Percentiles rank a stretch among this genome's conserved stretches.
Evolutionary conservation across 2,797 vertebrate genomes (phyloP).

Genomic region (Cottoperca gobio): DNA sequence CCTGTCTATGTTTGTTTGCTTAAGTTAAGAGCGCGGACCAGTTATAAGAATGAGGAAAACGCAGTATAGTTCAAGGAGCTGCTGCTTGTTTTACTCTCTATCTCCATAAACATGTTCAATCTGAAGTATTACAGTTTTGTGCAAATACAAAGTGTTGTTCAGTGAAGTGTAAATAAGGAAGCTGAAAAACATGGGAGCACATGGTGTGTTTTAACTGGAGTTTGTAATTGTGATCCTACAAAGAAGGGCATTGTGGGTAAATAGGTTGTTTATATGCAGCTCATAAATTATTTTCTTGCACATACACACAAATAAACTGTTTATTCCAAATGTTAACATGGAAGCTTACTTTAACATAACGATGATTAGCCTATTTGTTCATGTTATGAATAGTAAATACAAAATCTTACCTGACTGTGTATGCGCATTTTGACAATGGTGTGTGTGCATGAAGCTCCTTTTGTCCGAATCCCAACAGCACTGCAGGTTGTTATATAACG

Average conservation of each 20-base stretch:
- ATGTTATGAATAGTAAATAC: constrained; percentile 14
- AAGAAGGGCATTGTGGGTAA: constrained; percentile 1
- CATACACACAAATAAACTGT: constrained; percentile 43
- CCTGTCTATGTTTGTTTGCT: constrained; percentile 10
- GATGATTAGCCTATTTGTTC: constrained; percentile 1
- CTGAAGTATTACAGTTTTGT: background rate
- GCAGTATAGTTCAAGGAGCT: background rate
- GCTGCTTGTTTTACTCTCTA: constrained; percentile 9
- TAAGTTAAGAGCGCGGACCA: background rate
- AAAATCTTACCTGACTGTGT: constrained; percentile 24
- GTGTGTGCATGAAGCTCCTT: background rate
- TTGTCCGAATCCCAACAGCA: constrained; percentile 13
- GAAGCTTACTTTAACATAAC: background rate
- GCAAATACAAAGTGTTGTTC: constrained; percentile 1
- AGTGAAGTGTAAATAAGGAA: constrained; percentile 14
- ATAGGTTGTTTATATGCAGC: constrained; percentile 10
- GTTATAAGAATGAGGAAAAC: background rate
- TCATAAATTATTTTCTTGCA: constrained; percentile 36
- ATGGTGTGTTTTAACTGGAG: background rate
- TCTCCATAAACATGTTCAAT: constrained; percentile 10
- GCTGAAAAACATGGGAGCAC: constrained; percentile 16
- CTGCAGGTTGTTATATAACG: constrained; percentile 15
- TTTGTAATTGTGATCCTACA: background rate
- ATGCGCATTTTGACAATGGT: constrained; percentile 8
- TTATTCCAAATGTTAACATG: constrained; percentile 53